Evolutionary conservation across 2,888 invertebrate species (phyloP).

Genomic region (Tethea ocularis): DNA sequence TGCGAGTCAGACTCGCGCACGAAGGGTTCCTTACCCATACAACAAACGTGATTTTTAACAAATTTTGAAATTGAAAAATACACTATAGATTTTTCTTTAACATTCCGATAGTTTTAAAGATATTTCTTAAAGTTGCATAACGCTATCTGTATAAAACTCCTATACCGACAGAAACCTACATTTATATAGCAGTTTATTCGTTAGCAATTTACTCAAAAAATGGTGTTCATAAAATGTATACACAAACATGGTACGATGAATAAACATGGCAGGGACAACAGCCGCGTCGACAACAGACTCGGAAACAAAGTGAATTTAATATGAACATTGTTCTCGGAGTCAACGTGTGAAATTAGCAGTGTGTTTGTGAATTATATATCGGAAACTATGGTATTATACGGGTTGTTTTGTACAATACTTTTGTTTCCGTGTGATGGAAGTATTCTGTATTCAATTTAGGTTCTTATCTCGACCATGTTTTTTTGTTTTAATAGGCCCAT

Average conservation of each 20-base stretch:
- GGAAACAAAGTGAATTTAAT: constrained; percentile 18
- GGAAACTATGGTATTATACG: neutral
- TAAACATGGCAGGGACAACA: constrained; percentile 12
- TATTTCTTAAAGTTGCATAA: no score
- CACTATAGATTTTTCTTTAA: no score
- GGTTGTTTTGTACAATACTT: no score
- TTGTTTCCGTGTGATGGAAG: no score
- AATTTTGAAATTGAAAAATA: no score
- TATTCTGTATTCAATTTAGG: neutral
- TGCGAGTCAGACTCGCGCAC: no score
- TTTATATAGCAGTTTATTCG: neutral
- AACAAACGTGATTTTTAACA: no score
- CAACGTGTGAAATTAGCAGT: constrained; percentile 9
- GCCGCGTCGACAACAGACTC: constrained; percentile 6
- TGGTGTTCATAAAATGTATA: neutral
- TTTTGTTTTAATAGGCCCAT: no score
- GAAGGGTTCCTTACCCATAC: no score
- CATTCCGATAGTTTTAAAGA: no score
- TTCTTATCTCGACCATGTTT: neutral
- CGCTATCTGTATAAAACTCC: neutral
- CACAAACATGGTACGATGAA: constrained; percentile 4
- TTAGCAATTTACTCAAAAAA: constrained; percentile 2
- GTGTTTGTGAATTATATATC: neutral
- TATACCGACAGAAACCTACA: neutral
- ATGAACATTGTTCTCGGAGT: constrained; percentile 13